Evolutionary conservation across 2,113 vertebrate genomes (phyloP), one percentile per base, ranked within the genome.

Genomic region (Hyla sarda): DNA sequence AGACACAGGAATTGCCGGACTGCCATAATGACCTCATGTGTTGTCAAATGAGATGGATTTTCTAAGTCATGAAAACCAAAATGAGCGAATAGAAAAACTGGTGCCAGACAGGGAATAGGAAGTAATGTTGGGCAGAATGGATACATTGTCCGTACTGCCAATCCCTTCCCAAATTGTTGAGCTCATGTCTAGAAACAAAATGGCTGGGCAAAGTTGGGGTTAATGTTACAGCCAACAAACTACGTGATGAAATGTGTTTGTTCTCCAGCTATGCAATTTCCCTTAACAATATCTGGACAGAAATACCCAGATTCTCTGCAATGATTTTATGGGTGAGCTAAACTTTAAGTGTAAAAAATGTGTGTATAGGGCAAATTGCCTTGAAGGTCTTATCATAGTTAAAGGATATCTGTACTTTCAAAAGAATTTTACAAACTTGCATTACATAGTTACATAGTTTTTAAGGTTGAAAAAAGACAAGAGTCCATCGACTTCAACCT

Each of bases 171-270:
- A 45, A 47, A n/a, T 12, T 47, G 71, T 32, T 84, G 82, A 84
- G 82, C 71, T 84, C 82, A 84, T 84, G 82, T 84, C 82, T 84
- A 45, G 82, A 60, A 74, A 32, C 16, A n/a, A 62, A 58, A 56
- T 62, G 82, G 41, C 62, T 34, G 10, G 52, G 52, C 52, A 84
- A 50, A 28, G 13, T 81, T 65, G n/a, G 78, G 71, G 82, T 75
- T 75, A 84, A 75, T 30, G 52, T 73, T 84, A 30, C 32, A 75
- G 52, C 30, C 72, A 75, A 47, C 52, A 80, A 6, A 28, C 34
- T 37, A 21, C 28, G 60, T 30, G 37, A 69, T 82, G 60, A n/a
- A 50, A 82, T 50, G 21, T 69, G 41, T 52, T 23, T 82, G 37
- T 62, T 67, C 56, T 47, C 41, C 17, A 48, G 45, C 37, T 21